phyloP scores from a whole-genome alignment of 2,888 invertebrate genomes.

The Temnothorax unifasciatus region DNA sequence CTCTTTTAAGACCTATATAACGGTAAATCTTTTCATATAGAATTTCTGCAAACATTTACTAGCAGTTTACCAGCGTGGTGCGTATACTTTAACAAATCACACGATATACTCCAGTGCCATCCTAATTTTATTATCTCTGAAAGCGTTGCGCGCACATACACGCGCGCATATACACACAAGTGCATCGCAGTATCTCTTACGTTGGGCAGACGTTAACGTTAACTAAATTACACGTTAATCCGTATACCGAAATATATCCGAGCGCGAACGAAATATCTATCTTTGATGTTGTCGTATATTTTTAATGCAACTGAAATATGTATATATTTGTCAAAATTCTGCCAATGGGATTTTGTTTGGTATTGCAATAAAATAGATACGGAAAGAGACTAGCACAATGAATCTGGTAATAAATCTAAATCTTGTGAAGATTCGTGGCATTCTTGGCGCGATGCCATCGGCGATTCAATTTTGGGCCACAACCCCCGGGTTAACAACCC shows the following conservation, averaged over 20 bases:
- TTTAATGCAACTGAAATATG: background rate
- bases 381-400: background rate
- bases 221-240: slow-evolving; percentile 65
- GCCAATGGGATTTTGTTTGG: background rate
- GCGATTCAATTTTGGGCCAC: slow-evolving; percentile 37
- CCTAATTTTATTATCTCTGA: slow-evolving; percentile 66
- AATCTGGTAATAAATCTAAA: slow-evolving; percentile 38
- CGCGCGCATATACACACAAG: slow-evolving; percentile 16
- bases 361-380: background rate
- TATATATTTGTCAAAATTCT: slow-evolving; percentile 4
- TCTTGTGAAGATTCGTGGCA: slow-evolving; percentile 6
- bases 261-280: slow-evolving; percentile 61
- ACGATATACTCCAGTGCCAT: slow-evolving; percentile 19
- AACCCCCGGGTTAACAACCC: slow-evolving; percentile 42
- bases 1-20: background rate
- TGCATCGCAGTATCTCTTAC: slow-evolving; percentile 64
- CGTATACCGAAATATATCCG: slow-evolving; percentile 56
- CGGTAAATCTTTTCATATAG: background rate
- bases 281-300: slow-evolving; percentile 61
- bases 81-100: slow-evolving; percentile 21
- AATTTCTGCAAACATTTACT: background rate
- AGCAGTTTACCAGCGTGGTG: slow-evolving; percentile 2
- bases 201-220: slow-evolving; percentile 64
- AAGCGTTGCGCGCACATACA: slow-evolving; percentile 58
- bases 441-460: slow-evolving; percentile 31